Evolutionary conservation across 2,888 invertebrate species (phyloP).

Genomic region (Acleris emargana): DNA sequence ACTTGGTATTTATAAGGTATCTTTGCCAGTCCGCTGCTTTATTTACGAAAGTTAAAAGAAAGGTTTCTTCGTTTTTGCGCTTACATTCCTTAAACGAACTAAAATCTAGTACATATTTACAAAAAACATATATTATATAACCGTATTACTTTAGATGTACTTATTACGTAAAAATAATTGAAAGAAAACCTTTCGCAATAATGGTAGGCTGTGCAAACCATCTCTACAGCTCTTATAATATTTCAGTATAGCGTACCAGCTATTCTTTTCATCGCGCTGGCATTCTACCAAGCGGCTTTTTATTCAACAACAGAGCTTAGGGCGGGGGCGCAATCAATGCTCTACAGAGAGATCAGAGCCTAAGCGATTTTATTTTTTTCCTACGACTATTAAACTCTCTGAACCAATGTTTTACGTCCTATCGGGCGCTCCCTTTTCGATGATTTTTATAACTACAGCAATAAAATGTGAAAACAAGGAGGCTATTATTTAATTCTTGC

Average conservation of each 20-base stretch:
- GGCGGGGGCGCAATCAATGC: slow-evolving; percentile 74
- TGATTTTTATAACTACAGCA: slow-evolving; percentile 32
- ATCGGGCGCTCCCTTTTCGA: slow-evolving; percentile 19
- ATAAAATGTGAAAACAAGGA: slow-evolving; percentile 24
- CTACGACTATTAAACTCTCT: slow-evolving; percentile 57
- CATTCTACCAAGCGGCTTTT: slow-evolving; percentile 78
- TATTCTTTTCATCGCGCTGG: slow-evolving; percentile 75
- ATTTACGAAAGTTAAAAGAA: too few relatives aligned
- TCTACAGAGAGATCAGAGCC: slow-evolving; percentile 62
- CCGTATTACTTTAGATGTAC: too few relatives aligned
- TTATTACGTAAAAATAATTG: background rate
- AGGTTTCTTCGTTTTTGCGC: too few relatives aligned
- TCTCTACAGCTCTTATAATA: slow-evolving; percentile 61
- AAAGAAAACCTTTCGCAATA: slow-evolving; percentile 4
- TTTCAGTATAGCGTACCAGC: slow-evolving; percentile 60
- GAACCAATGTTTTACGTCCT: slow-evolving; percentile 39
- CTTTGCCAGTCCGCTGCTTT: too few relatives aligned
- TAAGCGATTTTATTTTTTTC: slow-evolving; percentile 61
- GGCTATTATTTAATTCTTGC: slow-evolving; percentile 24
- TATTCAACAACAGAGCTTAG: slow-evolving; percentile 70
- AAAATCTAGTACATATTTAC: too few relatives aligned
- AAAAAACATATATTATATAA: too few relatives aligned
- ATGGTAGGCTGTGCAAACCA: slow-evolving; percentile 48
- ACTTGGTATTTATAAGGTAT: too few relatives aligned
- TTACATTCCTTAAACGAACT: too few relatives aligned